Conservation (phyloP, 1,140 invertebrate species). For the Protaetia brevitarsis region DNA sequence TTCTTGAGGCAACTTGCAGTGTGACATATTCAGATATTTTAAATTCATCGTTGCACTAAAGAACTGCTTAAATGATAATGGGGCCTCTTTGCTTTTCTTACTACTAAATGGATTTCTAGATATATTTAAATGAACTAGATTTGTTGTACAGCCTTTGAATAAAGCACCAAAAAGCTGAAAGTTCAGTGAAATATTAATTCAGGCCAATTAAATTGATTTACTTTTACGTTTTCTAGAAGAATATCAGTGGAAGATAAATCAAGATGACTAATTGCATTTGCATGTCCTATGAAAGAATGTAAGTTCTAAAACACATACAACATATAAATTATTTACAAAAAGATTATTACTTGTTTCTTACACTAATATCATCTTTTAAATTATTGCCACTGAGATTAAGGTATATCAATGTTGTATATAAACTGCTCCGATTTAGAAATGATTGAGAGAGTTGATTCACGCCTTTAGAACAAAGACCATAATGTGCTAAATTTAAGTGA, state of each 20-base stretch:
- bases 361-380: constrained; percentile 89
- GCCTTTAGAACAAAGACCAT: constrained; percentile 84
- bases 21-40: constrained; percentile 83
- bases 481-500: constrained; percentile 79
- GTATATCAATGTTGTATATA: constrained; percentile 75
- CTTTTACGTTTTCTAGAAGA: constrained; percentile 89
- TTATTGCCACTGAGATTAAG: constrained; percentile 81
- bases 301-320: constrained; percentile 71
- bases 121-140: constrained; percentile 79
- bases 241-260: constrained; percentile 91
- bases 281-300: constrained; percentile 90
- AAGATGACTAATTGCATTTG: constrained; percentile 86
- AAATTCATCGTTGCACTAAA: constrained; percentile 87
- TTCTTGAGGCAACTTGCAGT: constrained; percentile 86
- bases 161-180: constrained; percentile 85
- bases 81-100: constrained; percentile 84
- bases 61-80: constrained; percentile 92
- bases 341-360: constrained; percentile 55
- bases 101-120: constrained; percentile 84
- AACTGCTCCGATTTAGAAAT: constrained; percentile 75
- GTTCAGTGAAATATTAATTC: too few species aligned
- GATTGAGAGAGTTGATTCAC: constrained; percentile 82
- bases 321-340: constrained; percentile 3
- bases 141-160: constrained; percentile 84
- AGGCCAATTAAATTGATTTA: too few species aligned